phyloP scores from a whole-genome alignment of 2,797 vertebrate genomes.

The Lepus townsendii region DNA sequence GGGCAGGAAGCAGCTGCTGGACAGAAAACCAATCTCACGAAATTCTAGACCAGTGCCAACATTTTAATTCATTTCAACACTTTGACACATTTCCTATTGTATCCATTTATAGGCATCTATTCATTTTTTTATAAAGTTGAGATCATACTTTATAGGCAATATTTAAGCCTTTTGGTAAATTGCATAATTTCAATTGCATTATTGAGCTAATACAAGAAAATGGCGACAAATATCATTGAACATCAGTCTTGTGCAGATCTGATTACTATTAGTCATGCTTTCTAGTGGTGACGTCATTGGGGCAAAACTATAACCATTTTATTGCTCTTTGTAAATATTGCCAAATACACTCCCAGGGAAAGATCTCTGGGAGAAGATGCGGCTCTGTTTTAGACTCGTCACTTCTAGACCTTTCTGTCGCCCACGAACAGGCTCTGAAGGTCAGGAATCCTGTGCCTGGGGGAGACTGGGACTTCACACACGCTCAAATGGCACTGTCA shows the following conservation, averaged over 20 bases:
- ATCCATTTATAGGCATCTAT: neutral
- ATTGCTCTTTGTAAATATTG: neutral
- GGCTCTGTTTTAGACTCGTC: neutral
- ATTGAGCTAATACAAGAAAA: neutral
- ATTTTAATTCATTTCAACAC: neutral
- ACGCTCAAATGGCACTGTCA: conserved; percentile 32
- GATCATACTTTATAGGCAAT: neutral
- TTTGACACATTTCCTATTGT: neutral
- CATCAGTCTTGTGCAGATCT: neutral
- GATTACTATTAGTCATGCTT: neutral
- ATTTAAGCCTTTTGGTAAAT: neutral
- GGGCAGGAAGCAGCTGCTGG: neutral
- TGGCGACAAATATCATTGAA: neutral
- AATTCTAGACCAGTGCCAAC: neutral
- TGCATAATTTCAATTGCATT: neutral
- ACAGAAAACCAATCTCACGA: neutral
- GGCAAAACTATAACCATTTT: neutral
- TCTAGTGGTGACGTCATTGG: neutral
- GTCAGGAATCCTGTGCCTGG: neutral
- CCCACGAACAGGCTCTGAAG: neutral
- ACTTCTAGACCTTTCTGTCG: neutral
- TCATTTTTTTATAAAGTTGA: neutral
- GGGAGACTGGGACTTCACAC: neutral
- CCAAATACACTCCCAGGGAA: neutral
- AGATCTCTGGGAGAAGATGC: neutral